Evolutionary conservation across 2,113 vertebrate species (phyloP), one percentile per base, ranked within the genome.

Genomic region (Poeciliopsis retropinna): DNA sequence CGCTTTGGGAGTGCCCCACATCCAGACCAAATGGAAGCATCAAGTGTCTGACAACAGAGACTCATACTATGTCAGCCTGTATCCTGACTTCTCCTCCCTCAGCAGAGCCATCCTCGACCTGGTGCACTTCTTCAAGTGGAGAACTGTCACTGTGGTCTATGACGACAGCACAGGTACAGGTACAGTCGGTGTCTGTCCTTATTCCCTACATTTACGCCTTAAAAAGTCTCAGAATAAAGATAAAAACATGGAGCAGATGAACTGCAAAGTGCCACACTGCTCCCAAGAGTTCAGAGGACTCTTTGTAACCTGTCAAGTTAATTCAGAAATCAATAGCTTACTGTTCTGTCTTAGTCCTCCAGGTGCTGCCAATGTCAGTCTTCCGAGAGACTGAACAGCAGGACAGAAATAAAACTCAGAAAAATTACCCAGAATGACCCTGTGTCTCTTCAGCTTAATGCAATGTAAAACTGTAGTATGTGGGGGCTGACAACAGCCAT

Each of bases 81-180:
- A 96, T 78, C 98, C 98, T 0, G 98, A 99, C 90, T 99, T 98
- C 94, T 97, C 96, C 57, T 99, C 98, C 5, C 96, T 99, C 88
- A 98, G 97, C 79, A 95, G 97, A 73, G 97, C 97, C 91, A 98
- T 99, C 86, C 95, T 99, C 72, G 97, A 99, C 94, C 95, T 99
- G 91, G 97, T 99, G 82, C 97, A 99, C 89, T 99, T 98, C 94
- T 99, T 99, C 96, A 97, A 97, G 92, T 99, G 98, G 98, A 96
- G 96, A 93, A 98, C 96, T 0, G 97, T 99, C 72, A 95, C 94
- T 3, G 93, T 95, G 81, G 94, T 95, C 37, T 95, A 95, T 19
- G 94, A 95, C 76, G 97, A 99, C 96, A 99, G 98, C 94, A 98
- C 97, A 80, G 98, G 98, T 98, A 96, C 92, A 97, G 96, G 87